Conservation (phyloP, 2,888 invertebrate species). For the Eupithecia abbreviata region DNA sequence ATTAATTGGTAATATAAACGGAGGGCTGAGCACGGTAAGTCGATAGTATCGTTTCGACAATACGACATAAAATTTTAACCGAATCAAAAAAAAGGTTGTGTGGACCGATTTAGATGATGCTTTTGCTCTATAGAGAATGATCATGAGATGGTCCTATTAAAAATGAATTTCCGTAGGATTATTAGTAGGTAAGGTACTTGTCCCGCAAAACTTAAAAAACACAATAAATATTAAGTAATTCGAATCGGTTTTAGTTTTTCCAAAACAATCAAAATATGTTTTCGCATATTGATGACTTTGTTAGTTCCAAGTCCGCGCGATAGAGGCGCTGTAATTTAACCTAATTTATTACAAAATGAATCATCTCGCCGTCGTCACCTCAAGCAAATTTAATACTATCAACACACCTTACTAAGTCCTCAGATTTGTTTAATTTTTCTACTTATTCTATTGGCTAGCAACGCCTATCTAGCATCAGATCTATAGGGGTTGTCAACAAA, state of each 20-base stretch:
- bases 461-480: slow-evolving; percentile 20
- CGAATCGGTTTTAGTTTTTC: no score
- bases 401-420: background rate
- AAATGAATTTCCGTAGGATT: no score
- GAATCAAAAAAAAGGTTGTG: no score
- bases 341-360: background rate
- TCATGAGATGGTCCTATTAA: no score
- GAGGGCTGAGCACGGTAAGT: background rate
- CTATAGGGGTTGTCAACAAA: slow-evolving; percentile 42
- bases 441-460: background rate
- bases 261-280: background rate
- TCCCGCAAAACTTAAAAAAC: no score
- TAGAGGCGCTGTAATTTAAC: background rate
- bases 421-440: background rate
- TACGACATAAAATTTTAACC: no score
- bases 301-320: background rate
- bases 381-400: background rate
- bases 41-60: background rate
- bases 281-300: background rate
- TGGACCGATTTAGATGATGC: no score
- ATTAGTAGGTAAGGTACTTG: no score
- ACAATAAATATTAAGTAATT: no score
- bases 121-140: no score
- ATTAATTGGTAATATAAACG: background rate
- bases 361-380: background rate